phyloP scores from a whole-genome alignment of 1,140 invertebrate genomes.

The Leptinotarsa texana region DNA sequence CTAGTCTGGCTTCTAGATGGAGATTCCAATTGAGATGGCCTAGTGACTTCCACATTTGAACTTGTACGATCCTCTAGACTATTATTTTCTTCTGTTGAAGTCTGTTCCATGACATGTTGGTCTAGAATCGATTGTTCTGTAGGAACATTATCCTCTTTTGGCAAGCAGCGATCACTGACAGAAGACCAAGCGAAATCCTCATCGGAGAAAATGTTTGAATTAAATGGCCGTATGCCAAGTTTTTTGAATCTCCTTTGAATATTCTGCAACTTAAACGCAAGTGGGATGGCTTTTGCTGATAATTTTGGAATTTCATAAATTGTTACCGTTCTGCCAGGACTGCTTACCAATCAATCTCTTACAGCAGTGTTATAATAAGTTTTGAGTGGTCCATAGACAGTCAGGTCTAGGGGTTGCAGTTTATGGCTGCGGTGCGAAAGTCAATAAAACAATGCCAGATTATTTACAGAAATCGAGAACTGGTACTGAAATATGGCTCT shows the following conservation, averaged over 20 bases:
- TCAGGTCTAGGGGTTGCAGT: background rate
- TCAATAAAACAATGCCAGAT: background rate
- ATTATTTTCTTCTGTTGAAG: too few relatives aligned
- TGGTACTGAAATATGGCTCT: too few relatives aligned
- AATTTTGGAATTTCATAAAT: slow-evolving; percentile 15
- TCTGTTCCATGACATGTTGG: background rate
- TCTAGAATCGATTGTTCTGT: background rate
- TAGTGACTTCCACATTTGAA: slow-evolving; percentile 14
- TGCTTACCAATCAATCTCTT: background rate
- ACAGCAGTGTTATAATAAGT: background rate
- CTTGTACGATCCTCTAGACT: background rate
- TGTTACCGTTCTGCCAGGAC: slow-evolving; percentile 14
- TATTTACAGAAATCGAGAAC: background rate
- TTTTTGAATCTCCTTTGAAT: too few relatives aligned
- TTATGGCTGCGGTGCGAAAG: background rate
- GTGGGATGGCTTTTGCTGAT: background rate
- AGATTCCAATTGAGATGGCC: slow-evolving; percentile 6
- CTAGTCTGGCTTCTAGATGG: background rate
- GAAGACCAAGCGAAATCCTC: slow-evolving; percentile 28
- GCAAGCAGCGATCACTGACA: background rate
- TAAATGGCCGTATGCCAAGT: background rate
- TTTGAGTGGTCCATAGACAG: background rate
- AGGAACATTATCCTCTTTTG: background rate
- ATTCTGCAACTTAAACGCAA: background rate
- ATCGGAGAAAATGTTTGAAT: background rate